phyloP scores from a whole-genome alignment of 2,797 vertebrate genomes.

The Oryzias dopingdopingensis region DNA sequence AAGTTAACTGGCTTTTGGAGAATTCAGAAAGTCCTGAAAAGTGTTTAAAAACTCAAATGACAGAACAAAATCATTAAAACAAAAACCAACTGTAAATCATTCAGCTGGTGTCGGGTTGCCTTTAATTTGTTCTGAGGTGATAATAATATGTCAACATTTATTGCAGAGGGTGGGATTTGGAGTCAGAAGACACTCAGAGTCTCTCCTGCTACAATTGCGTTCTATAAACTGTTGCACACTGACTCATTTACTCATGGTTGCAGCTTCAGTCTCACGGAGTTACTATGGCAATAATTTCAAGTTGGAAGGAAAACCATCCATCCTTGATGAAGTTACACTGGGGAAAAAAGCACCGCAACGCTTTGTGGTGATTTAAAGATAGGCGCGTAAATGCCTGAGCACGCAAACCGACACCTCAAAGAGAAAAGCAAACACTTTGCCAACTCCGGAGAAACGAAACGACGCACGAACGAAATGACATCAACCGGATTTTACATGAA shows the following conservation, averaged over 20 bases:
- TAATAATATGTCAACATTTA: slow-evolving; percentile 55
- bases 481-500: too few species aligned
- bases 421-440: neutral
- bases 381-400: neutral
- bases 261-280: slow-evolving; percentile 25
- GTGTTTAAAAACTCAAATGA: too few species aligned
- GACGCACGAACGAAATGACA: slow-evolving; percentile 1
- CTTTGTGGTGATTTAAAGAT: too few species aligned
- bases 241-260: neutral
- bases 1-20: neutral
- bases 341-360: neutral
- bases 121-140: neutral
- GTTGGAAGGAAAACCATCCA: slow-evolving; percentile 1
- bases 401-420: neutral
- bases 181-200: neutral
- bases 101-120: too few species aligned
- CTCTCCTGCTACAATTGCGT: slow-evolving; percentile 17
- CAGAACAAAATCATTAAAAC: too few species aligned
- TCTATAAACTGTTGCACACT: slow-evolving; percentile 51
- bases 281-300: slow-evolving; percentile 11
- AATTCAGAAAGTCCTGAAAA: neutral
- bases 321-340: neutral
- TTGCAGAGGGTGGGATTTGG: slow-evolving; percentile 40
- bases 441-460: slow-evolving; percentile 2
- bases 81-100: too few species aligned